phyloP scores from a whole-genome alignment of 2,888 invertebrate genomes.

The Agapostemon virescens region DNA sequence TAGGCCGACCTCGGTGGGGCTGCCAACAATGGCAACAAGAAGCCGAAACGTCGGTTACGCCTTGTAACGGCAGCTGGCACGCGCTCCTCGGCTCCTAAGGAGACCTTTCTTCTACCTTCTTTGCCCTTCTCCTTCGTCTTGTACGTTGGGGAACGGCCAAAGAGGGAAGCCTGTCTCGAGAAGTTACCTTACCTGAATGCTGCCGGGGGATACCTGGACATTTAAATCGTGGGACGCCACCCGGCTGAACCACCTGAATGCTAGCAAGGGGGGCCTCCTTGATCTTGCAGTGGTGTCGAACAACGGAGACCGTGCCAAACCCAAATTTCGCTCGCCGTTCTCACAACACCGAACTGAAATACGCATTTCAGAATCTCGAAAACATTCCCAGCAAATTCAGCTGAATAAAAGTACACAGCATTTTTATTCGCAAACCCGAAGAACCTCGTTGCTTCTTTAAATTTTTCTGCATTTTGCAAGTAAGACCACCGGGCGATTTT shows the following conservation, averaged over 20 bases:
- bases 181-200: slow-evolving; percentile 70
- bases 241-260: slow-evolving; percentile 77
- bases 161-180: slow-evolving; percentile 63
- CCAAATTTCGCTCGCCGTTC: neutral
- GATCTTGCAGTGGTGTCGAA: slow-evolving; percentile 71
- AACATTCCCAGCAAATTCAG: neutral
- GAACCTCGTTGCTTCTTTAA: too few species aligned
- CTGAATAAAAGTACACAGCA: neutral
- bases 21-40: slow-evolving; percentile 75
- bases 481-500: too few species aligned
- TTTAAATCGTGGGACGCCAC: slow-evolving; percentile 77
- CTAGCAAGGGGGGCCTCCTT: slow-evolving; percentile 75
- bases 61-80: slow-evolving; percentile 79
- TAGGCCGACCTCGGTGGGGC: slow-evolving; percentile 67
- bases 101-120: slow-evolving; percentile 59
- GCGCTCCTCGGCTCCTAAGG: slow-evolving; percentile 73
- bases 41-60: slow-evolving; percentile 80
- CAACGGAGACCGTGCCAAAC: slow-evolving; percentile 35
- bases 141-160: slow-evolving; percentile 30
- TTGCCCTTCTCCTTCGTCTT: slow-evolving; percentile 62
- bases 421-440: neutral
- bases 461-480: too few species aligned
- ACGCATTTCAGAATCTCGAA: neutral
- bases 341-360: neutral
- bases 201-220: slow-evolving; percentile 74